These are phyloP conservation scores for Eupithecia subfuscata DNA, from an alignment of 2,888 invertebrate species.

Conservation along the genomic window DNA sequence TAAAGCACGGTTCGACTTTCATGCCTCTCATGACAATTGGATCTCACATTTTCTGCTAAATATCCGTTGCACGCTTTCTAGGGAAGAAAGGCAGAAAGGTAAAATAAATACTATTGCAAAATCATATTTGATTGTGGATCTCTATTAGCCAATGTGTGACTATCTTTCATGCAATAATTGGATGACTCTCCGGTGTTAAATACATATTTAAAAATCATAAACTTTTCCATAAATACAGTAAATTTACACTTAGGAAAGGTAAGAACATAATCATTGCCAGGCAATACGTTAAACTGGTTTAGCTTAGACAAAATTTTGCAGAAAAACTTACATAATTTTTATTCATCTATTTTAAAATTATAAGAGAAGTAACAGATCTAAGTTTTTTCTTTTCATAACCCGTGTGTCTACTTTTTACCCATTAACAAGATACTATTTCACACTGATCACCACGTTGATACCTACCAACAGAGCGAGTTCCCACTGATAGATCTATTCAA, in stretches of 20 bases:
- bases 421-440: not conserved
- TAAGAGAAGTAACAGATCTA: not conserved
- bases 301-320: not conserved
- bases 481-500: constrained; percentile 33
- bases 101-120: not conserved
- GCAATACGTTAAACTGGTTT: not conserved
- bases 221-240: too few relatives aligned
- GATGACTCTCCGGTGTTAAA: not conserved
- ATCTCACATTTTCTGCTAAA: constrained; percentile 41
- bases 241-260: too few relatives aligned
- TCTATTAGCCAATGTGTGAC: not conserved
- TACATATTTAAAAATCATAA: too few relatives aligned
- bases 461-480: not conserved
- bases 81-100: not conserved
- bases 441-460: not conserved
- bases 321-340: not conserved
- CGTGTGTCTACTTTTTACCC: not conserved
- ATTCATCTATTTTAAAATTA: not conserved
- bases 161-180: not conserved
- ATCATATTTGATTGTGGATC: not conserved
- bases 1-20: constrained; percentile 56
- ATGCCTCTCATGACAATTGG: constrained; percentile 46
- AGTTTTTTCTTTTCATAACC: not conserved
- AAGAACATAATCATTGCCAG: not conserved
- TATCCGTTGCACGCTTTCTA: constrained; percentile 24